Conservation (phyloP, 92 coral and sea anemone genomes). For the Parazoanthus darwini region DNA sequence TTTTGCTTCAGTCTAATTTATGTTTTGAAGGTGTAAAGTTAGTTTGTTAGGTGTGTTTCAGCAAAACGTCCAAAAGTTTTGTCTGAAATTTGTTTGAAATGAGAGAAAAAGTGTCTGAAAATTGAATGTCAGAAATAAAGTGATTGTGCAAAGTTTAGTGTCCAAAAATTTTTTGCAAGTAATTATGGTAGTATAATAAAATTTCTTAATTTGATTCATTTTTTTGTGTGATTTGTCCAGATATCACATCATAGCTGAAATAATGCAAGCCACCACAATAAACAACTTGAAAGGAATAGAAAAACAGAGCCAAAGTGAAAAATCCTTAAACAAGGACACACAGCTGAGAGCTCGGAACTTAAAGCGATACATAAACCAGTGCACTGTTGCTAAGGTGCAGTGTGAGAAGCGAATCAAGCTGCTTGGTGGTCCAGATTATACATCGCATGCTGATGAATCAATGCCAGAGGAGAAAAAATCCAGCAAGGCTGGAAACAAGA, state of each 20-base stretch:
- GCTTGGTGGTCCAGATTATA: slow-evolving; percentile 98
- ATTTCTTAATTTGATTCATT: neutral
- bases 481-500: slow-evolving; percentile 45
- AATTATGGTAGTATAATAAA: neutral
- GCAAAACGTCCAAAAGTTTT: too few relatives aligned
- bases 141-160: too few relatives aligned
- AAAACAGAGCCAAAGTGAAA: slow-evolving; percentile 66
- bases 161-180: too few relatives aligned
- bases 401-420: slow-evolving; percentile 94
- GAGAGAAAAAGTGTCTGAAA: too few relatives aligned
- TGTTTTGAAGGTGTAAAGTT: too few relatives aligned
- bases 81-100: too few relatives aligned
- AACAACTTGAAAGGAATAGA: slow-evolving; percentile 93
- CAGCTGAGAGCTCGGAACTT: slow-evolving; percentile 93
- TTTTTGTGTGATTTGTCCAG: slow-evolving; percentile 28
- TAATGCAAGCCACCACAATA: slow-evolving; percentile 98
- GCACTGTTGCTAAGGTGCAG: slow-evolving; percentile 97
- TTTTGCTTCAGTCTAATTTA: too few relatives aligned
- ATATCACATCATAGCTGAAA: slow-evolving; percentile 96
- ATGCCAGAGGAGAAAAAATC: slow-evolving; percentile 62
- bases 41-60: too few relatives aligned
- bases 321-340: slow-evolving; percentile 82
- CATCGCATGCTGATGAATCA: slow-evolving; percentile 60
- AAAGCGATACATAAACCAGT: slow-evolving; percentile 93
- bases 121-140: too few relatives aligned